Evolutionary conservation across 64 coral and sea anemone genomes (phyloP).

Genomic region (Platygyra sinensis): DNA sequence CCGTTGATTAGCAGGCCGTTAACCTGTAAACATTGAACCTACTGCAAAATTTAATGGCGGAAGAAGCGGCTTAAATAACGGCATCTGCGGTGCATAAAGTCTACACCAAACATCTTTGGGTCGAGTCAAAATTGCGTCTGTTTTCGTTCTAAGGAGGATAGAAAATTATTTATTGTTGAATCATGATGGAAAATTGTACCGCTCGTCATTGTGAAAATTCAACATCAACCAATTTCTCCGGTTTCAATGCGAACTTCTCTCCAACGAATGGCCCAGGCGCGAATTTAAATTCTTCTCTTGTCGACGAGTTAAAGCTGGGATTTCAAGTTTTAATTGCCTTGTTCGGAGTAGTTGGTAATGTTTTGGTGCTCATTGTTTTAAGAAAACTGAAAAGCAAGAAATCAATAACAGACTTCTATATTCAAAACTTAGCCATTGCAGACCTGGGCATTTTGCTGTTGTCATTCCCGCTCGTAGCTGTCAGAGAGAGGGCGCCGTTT

Average conservation of each 20-base stretch:
- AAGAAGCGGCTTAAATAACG: no score
- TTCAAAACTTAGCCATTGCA: constrained; percentile 63
- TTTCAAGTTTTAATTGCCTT: constrained; percentile 32
- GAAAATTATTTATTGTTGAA: not conserved
- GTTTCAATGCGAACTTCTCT: not conserved
- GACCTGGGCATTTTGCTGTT: constrained; percentile 54
- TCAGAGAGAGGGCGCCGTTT: constrained; percentile 47
- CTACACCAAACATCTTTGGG: no score
- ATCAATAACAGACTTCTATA: constrained; percentile 34
- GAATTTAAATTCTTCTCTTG: not conserved
- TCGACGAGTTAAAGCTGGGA: not conserved
- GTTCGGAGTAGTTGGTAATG: constrained; percentile 63
- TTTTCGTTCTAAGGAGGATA: not conserved
- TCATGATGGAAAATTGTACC: not conserved
- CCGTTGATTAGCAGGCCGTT: no score
- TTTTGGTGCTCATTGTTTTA: constrained; percentile 50
- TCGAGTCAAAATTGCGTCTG: no score
- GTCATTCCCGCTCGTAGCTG: constrained; percentile 22
- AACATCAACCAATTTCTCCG: not conserved
- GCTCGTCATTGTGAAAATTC: not conserved
- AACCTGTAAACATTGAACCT: no score
- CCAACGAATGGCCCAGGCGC: not conserved
- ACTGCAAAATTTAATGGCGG: no score
- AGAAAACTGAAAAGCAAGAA: constrained; percentile 28
- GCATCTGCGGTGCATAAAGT: no score